Percentiles rank a stretch among this genome's conserved stretches.
phyloP scores from a whole-genome alignment of 2,888 invertebrate genomes.

The Gymnoscelis rufifasciata region DNA sequence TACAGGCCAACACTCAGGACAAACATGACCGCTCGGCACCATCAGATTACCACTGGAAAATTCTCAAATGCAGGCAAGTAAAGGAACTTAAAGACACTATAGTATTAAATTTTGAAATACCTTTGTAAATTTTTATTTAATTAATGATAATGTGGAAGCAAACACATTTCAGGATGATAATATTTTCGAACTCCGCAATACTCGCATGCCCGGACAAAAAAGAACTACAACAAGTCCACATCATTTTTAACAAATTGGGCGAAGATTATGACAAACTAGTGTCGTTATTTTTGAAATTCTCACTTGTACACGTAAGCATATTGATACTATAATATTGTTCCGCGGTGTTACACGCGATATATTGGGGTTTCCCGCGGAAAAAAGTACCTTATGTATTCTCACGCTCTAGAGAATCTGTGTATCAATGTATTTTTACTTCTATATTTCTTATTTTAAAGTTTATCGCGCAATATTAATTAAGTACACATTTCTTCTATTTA shows the following conservation, averaged over 20 bases:
- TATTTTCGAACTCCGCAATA: constrained; percentile 65
- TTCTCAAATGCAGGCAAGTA: constrained; percentile 64
- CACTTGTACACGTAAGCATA: constrained; percentile 54
- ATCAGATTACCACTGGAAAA: constrained; percentile 71
- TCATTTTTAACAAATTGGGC: constrained; percentile 57
- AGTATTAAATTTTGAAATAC: too few relatives aligned
- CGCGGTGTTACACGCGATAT: too few relatives aligned
- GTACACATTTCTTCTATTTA: too few relatives aligned
- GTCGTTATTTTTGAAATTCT: constrained; percentile 60
- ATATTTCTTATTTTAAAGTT: too few relatives aligned
- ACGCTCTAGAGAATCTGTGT: too few relatives aligned
- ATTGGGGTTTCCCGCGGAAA: too few relatives aligned
- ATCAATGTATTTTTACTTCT: too few relatives aligned
- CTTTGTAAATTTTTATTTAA: too few relatives aligned
- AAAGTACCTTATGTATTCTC: too few relatives aligned
- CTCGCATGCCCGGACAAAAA: constrained; percentile 63
- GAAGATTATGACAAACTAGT: constrained; percentile 60
- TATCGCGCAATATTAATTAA: too few relatives aligned
- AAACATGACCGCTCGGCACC: constrained; percentile 71
- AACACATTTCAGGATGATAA: constrained; percentile 61
- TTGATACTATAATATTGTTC: too few relatives aligned
- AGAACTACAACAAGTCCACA: constrained; percentile 58
- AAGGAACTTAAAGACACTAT: background rate
- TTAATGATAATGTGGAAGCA: too few relatives aligned
- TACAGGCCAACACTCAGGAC: constrained; percentile 57